Evolutionary conservation across 2,113 vertebrate genomes (phyloP).

Genomic region (Microcebus lehilahytsara): DNA sequence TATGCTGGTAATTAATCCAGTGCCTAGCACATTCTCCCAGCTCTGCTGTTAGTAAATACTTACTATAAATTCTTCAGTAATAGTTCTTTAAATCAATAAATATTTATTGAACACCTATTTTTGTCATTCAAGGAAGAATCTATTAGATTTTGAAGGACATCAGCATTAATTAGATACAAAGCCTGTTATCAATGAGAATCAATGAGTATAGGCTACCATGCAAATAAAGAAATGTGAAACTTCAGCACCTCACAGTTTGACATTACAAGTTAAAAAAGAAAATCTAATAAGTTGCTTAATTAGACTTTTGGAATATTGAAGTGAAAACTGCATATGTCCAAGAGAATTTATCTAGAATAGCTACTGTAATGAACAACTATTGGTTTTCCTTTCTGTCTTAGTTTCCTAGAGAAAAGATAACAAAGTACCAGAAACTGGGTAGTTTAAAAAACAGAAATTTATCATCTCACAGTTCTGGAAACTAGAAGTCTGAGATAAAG

Average conservation of each 20-base stretch:
- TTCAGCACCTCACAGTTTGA: neutral
- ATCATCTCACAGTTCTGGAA: neutral
- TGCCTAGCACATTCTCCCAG: neutral
- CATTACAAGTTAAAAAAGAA: neutral
- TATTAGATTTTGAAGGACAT: neutral
- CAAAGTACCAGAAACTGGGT: neutral
- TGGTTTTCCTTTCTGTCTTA: neutral
- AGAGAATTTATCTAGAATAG: neutral
- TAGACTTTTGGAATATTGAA: neutral
- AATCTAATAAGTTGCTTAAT: neutral
- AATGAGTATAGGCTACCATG: fast-evolving
- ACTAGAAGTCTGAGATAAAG: neutral
- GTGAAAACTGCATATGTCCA: neutral
- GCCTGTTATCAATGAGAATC: neutral
- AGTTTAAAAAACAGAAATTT: neutral
- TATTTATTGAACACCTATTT: neutral
- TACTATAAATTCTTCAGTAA: neutral
- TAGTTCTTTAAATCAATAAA: neutral
- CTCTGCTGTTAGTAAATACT: neutral
- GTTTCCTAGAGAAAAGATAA: neutral
- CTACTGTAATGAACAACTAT: neutral
- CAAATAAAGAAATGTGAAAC: neutral
- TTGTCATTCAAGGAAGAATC: neutral
- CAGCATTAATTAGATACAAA: neutral
- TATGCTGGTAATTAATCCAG: neutral